A percentile compares a stretch with the other conserved stretches of the same genome.
Evolutionary conservation across 2,888 invertebrate species (phyloP).

Genomic region (Phragmatobia fuliginosa): DNA sequence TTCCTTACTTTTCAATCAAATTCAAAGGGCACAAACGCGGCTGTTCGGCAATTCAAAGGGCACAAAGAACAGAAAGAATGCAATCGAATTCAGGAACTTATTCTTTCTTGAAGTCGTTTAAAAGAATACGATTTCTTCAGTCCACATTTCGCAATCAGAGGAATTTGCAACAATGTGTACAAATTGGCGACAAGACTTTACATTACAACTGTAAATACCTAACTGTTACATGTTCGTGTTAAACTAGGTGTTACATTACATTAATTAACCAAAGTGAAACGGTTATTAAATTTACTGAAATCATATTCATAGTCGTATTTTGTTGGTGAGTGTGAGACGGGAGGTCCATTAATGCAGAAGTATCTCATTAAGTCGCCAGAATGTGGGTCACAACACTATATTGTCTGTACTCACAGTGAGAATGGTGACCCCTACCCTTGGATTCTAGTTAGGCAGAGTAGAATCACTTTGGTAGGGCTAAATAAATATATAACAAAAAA

Average conservation of each 20-base stretch:
- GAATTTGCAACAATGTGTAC: not conserved
- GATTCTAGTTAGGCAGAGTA: no score
- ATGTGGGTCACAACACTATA: no score
- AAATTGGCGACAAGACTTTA: not conserved
- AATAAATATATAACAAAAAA: no score
- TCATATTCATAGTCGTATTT: not conserved
- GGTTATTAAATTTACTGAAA: not conserved
- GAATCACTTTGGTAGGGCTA: no score
- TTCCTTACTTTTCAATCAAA: no score
- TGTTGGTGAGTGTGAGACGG: no score
- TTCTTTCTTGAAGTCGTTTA: not conserved
- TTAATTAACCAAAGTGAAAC: not conserved
- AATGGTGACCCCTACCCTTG: no score
- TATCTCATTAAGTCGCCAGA: no score
- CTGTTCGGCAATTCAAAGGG: no score
- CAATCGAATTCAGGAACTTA: not conserved
- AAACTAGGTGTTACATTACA: not conserved
- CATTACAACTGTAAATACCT: not conserved
- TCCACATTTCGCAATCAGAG: not conserved
- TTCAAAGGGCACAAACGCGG: no score
- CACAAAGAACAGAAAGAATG: not conserved
- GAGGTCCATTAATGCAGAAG: no score
- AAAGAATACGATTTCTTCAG: not conserved
- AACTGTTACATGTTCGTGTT: not conserved
- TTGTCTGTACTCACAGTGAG: no score